Conservation (phyloP, 2,888 invertebrate genomes). For the Hybos culiciformis region DNA sequence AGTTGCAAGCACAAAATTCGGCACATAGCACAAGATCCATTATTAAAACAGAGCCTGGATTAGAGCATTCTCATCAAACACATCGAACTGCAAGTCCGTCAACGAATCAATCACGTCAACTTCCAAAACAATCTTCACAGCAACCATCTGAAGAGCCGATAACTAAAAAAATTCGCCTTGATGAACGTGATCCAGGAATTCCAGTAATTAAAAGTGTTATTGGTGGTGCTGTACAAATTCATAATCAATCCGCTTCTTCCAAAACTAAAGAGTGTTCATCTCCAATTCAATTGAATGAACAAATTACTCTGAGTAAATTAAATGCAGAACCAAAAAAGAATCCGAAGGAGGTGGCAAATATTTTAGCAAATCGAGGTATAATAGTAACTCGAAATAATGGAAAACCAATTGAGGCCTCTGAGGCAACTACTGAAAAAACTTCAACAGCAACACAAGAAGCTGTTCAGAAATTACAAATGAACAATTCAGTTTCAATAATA, state of each 20-base stretch:
- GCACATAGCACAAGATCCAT: neutral
- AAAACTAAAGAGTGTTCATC: conserved; percentile 36
- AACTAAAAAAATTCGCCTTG: conserved; percentile 11
- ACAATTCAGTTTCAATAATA: conserved; percentile 47
- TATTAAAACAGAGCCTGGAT: neutral
- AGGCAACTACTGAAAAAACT: conserved; percentile 27
- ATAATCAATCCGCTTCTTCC: conserved; percentile 17
- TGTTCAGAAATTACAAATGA: conserved; percentile 35
- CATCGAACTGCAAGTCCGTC: conserved; percentile 1
- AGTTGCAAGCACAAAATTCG: no score
- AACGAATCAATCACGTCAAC: conserved; percentile 3
- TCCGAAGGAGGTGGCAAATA: conserved; percentile 62
- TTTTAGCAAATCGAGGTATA: conserved; percentile 62
- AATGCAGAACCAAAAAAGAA: conserved; percentile 45
- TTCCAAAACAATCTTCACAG: neutral
- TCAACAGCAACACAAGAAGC: conserved; percentile 37
- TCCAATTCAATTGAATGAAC: conserved; percentile 54
- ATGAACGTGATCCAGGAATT: conserved; percentile 34
- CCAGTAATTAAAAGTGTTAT: conserved; percentile 64
- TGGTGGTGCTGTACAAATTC: conserved; percentile 31
- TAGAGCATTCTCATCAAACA: no score
- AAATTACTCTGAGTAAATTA: conserved; percentile 51
- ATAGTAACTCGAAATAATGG: conserved; percentile 44
- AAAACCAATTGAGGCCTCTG: conserved; percentile 42
- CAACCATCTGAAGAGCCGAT: conserved; percentile 16